phyloP scores from a whole-genome alignment of 2,797 vertebrate genomes.

The Danio tinwini region DNA sequence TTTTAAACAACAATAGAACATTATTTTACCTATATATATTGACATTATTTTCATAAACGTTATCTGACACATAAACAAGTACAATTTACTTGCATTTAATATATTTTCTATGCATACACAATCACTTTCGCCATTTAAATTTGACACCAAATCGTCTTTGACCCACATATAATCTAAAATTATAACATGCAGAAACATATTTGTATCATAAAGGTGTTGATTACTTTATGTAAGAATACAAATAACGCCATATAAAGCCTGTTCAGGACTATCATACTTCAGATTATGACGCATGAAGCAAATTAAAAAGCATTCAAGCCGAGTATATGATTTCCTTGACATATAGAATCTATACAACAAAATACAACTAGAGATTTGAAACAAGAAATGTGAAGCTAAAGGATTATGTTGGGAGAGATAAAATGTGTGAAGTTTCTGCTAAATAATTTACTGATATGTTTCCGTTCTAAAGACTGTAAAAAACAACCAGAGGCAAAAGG shows the following conservation, averaged over 20 bases:
- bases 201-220: neutral
- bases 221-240: slow-evolving; percentile 1
- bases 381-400: neutral
- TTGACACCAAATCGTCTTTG: neutral
- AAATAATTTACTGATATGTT: slow-evolving; percentile 3
- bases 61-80: no score
- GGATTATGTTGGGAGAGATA: neutral
- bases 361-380: slow-evolving; percentile 45
- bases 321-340: slow-evolving; percentile 28
- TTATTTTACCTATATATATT: no score
- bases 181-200: neutral
- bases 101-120: neutral
- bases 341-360: slow-evolving; percentile 27
- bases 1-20: no score
- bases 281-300: neutral
- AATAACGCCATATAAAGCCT: neutral
- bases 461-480: neutral
- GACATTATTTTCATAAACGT: no score
- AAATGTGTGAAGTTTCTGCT: slow-evolving; percentile 5
- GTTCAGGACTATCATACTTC: slow-evolving; percentile 12
- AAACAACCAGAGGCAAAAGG: slow-evolving; percentile 20
- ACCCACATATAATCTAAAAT: neutral
- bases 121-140: no score
- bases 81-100: neutral
- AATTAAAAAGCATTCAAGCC: slow-evolving; percentile 11